A percentile compares a stretch with the other conserved stretches of the same genome.
Evolutionary conservation across 2,888 invertebrate species (phyloP).

Genomic region (Nasonia oneida): DNA sequence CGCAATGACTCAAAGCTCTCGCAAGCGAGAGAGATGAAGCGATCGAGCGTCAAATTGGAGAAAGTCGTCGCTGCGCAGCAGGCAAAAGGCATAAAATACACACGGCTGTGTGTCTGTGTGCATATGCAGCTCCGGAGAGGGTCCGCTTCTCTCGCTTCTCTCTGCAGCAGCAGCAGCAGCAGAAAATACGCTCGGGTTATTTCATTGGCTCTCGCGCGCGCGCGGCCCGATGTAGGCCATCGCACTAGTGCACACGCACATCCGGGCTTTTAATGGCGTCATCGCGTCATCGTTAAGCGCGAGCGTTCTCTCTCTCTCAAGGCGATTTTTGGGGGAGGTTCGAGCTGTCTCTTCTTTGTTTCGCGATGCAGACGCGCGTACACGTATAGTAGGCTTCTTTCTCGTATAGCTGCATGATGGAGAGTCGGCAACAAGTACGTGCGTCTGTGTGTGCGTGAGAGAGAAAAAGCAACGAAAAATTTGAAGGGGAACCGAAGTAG

Average conservation of each 20-base stretch:
- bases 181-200: slow-evolving; percentile 45
- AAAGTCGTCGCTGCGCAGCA: slow-evolving; percentile 41
- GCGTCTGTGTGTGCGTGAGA: neutral
- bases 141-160: neutral
- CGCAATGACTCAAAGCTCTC: slow-evolving; percentile 48
- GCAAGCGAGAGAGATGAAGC: neutral
- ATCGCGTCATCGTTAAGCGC: slow-evolving; percentile 50
- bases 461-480: neutral
- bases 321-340: slow-evolving; percentile 38
- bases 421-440: neutral
- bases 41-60: slow-evolving; percentile 52
- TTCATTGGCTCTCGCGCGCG: slow-evolving; percentile 31
- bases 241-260: slow-evolving; percentile 48
- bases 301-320: slow-evolving; percentile 8
- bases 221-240: slow-evolving; percentile 51
- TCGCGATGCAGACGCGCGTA: neutral
- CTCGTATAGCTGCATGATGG: slow-evolving; percentile 21
- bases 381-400: neutral
- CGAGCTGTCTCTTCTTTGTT: slow-evolving; percentile 43
- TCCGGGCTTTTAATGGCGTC: slow-evolving; percentile 60
- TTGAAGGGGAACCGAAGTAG: slow-evolving; percentile 21
- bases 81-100: slow-evolving; percentile 41
- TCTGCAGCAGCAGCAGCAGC: neutral
- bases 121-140: neutral
- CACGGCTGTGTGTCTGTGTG: neutral